Evolutionary conservation across 2,113 vertebrate species (phyloP).

Genomic region (rat (Rattus norvegicus)): DNA sequence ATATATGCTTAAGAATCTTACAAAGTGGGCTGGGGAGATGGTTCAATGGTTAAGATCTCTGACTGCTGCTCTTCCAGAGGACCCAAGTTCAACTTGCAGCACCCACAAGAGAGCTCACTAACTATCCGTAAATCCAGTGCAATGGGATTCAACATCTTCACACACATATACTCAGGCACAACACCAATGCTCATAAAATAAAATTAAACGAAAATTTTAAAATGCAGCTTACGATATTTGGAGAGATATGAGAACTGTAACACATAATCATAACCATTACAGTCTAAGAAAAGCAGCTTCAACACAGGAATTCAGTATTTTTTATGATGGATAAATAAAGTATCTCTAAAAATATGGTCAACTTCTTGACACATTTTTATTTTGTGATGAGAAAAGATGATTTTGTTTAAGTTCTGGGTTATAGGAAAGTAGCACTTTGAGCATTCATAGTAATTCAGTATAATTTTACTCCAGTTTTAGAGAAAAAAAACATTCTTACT

Average conservation of each 20-base stretch:
- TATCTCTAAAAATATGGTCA: not conserved
- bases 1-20: not conserved
- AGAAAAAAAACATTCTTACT: conserved; percentile 24
- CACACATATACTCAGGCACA: no score
- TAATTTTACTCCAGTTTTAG: not conserved
- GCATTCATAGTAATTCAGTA: not conserved
- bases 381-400: not conserved
- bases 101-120: no score
- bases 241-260: not conserved
- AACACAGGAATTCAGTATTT: not conserved
- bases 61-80: no score
- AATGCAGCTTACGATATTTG: not conserved
- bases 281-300: not conserved
- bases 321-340: conserved; percentile 19
- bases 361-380: not conserved
- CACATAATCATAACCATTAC: not conserved
- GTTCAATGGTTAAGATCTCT: no score
- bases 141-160: no score
- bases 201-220: no score
- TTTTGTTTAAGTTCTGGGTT: conserved; percentile 11
- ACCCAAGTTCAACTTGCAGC: no score
- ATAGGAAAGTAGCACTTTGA: not conserved
- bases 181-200: no score
- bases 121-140: no score
- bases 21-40: no score